Base-by-base conservation (phyloP, 2,888 invertebrate genomes). In the Idaea dimidiata region DNA sequence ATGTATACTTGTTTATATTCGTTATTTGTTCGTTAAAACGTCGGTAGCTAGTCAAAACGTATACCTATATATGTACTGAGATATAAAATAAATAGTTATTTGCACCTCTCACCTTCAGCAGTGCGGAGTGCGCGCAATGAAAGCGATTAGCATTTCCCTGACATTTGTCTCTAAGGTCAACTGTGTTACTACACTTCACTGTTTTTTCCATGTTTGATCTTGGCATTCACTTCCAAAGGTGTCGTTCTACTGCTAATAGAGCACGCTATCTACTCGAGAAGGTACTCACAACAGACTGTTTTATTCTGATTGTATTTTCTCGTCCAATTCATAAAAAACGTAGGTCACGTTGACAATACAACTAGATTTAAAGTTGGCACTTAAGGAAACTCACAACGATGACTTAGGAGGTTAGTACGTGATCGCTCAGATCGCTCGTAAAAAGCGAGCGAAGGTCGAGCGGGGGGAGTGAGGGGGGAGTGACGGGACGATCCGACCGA, bases 141-240 rank as follows among this genome's bases (percentile, higher is more conserved):
- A 72, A 74, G 79, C 85, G 74, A 89, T 90, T 90, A 90, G 89
- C 90, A 90, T 90, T 90, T 90, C 72, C 82, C 75, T 88, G 90
- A 75, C 90, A 89, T 90, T 90, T 89, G 69, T 72, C 69, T 72
- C 69, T 79, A 88, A 84, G 84, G 83, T 78, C 83, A 66, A 66
- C 64, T 59, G 66, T 62, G 62, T 57, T 59, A 33, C 59, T 59
- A 62, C 43, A 43, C 43, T 43, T 43, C 14, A 43, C 43, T 43
- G 43, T 43, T 43, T 43, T 43, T 43, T 43, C 6, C 43, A 43
- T 43, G 14, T 43, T 43, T 43, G 43, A 43, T 43, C 43, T 43
- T 43, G 43, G 43, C 43, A 43, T 43, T 43, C 43, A 43, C 43
- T 43, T 43, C 43, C 43, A 14, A 43, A 1, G 7, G 43, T 43